Conservation (phyloP, 37 sponge, comb jelly and placozoan species). For the Geodia barretti region DNA sequence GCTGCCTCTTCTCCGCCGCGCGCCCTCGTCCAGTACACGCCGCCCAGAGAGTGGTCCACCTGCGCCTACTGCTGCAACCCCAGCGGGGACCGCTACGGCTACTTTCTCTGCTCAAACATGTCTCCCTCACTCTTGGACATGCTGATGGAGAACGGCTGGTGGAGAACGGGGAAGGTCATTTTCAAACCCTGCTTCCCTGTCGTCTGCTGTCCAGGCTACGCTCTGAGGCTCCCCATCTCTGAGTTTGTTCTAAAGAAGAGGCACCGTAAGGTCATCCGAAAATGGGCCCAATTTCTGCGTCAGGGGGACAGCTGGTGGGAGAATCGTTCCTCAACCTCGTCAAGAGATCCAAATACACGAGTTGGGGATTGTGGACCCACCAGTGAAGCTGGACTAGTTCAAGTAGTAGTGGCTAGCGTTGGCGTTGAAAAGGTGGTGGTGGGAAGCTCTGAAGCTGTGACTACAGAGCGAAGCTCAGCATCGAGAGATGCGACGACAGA, state of each 20-base stretch:
- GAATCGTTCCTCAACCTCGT: background rate
- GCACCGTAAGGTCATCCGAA: conserved; percentile 33
- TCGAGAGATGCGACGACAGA: background rate
- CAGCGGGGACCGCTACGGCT: conserved; percentile 22
- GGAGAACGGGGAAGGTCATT: conserved; percentile 52
- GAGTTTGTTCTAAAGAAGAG: conserved; percentile 25
- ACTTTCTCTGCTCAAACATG: conserved; percentile 7
- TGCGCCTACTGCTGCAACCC: conserved; percentile 55
- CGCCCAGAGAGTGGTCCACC: background rate
- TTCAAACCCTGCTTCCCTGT: conserved; percentile 21
- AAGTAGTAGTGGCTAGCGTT: background rate
- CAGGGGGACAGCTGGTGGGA: conserved; percentile 50
- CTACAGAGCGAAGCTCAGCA: too few relatives aligned
- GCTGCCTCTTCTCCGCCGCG: too few relatives aligned
- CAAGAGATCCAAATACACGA: background rate
- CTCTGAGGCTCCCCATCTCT: conserved; percentile 5
- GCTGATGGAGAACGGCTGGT: conserved; percentile 52
- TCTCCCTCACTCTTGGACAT: conserved; percentile 15
- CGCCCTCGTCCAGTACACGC: background rate
- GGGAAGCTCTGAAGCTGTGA: background rate
- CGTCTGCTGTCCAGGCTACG: conserved; percentile 56
- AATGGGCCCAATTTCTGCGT: conserved; percentile 16
- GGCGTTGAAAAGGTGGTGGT: background rate
- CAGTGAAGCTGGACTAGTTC: background rate
- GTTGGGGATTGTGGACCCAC: background rate